Percentiles rank a stretch among this genome's conserved stretches.
These are phyloP conservation scores for Burhinus oedicnemus DNA, from an alignment of 2,113 vertebrate genomes.

Conservation along the genomic window DNA sequence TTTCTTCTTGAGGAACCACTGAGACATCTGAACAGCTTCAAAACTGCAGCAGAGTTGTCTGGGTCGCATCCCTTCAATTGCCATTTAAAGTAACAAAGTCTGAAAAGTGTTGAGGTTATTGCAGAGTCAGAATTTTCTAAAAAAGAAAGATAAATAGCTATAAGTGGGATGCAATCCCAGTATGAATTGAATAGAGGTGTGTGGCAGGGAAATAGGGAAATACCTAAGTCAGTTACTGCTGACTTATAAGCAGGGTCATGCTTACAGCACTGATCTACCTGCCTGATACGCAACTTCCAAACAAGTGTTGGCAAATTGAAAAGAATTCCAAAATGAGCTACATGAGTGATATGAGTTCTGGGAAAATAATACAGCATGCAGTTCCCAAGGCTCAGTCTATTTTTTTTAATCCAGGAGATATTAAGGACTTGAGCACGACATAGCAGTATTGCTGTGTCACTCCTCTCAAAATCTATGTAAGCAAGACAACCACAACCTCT, in stretches of 20 bases:
- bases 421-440: neutral
- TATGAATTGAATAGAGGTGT: neutral
- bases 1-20: neutral
- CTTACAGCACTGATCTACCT: neutral
- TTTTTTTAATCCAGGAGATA: neutral
- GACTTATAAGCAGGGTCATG: neutral
- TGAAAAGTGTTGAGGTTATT: neutral
- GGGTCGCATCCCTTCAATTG: neutral
- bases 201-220: neutral
- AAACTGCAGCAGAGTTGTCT: neutral
- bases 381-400: neutral
- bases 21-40: neutral
- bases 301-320: neutral
- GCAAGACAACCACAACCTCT: neutral
- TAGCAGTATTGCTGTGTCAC: neutral
- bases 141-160: neutral
- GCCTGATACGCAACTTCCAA: neutral
- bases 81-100: neutral
- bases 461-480: neutral
- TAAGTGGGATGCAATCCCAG: neutral
- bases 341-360: neutral
- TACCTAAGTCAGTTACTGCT: neutral
- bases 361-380: neutral
- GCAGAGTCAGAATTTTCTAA: neutral
- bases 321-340: neutral